Base-by-base conservation (phyloP, 2,113 vertebrate species). In the Smithornis capensis region DNA sequence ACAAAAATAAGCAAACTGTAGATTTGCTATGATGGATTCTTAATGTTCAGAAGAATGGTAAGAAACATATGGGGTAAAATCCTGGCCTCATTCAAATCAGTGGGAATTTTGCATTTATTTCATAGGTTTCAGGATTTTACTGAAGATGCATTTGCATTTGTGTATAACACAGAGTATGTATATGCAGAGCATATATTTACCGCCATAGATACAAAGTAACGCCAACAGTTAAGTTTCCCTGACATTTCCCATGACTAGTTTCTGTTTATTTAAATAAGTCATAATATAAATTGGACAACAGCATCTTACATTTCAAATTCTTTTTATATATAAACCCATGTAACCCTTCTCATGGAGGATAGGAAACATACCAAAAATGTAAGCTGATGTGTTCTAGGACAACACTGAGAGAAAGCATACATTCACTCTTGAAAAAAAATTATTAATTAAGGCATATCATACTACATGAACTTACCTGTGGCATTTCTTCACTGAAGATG, bases 401-500 rank as follows among this genome's bases (percentile, higher is more conserved):
- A 93, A 62, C 42, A 70, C 7, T 31, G n/a, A 81, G n/a, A 83
- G 23, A 80, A 78, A 23, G 31, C 18, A 44, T 38, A 68, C 28
- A 70, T 55, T 44, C n/a, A 64, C 29, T 70, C 29, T 35, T 59
- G 45, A 65, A 77, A 94, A 85, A 45, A 15, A 28, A 42, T 29
- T 60, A 73, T 24, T 55, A 44, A 73, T 53, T 78, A 55, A 69
- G n/a, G 75, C 25, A 38, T 37, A 79, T 75, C 64, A 74, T 27
- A 44, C 38, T 49, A 40, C 37, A 68, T 37, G 53, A 64, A 65
- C 97, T 97, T 96, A 97, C 96, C 92, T 91, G 95, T 44, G 95
- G 95, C 97, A 98, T 97, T 89, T 98, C 98, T 96, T 98, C 98
- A 59, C 97, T 98, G 97, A 98, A 98, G 96, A 97, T 97, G 96